These are phyloP conservation scores for Haliclona indistincta DNA, from an alignment of 37 sponge, comb jelly and placozoan species.

Conservation along the genomic window DNA sequence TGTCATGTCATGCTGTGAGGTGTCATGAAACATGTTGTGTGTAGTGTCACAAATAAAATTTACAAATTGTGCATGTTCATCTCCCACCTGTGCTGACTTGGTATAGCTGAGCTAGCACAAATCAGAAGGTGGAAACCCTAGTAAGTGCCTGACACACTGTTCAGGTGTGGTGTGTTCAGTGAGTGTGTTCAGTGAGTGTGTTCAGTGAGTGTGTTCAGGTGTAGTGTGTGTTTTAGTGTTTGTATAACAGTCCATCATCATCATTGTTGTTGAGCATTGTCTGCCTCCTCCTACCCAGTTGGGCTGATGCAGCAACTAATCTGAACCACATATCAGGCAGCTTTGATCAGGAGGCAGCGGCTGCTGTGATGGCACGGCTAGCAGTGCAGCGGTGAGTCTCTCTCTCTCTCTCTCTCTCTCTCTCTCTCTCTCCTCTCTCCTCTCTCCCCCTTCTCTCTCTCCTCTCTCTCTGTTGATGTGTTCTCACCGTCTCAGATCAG, in stretches of 20 bases:
- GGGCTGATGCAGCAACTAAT: slow-evolving; percentile 92
- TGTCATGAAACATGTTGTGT: no score
- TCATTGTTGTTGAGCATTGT: no score
- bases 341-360: slow-evolving; percentile 96
- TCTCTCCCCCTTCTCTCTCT: neutral
- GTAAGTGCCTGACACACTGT: neutral
- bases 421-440: neutral
- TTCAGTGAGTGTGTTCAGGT: neutral
- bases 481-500: slow-evolving; percentile 70
- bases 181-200: slow-evolving; percentile 1
- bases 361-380: slow-evolving; percentile 92
- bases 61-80: no score
- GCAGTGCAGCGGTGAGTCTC: slow-evolving; percentile 71
- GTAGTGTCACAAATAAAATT: no score
- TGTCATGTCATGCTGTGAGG: no score
- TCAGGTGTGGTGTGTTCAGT: neutral
- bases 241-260: no score
- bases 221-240: neutral
- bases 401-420: neutral
- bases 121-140: no score
- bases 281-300: slow-evolving; percentile 42
- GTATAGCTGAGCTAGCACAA: no score
- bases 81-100: no score
- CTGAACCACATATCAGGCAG: slow-evolving; percentile 79
- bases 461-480: slow-evolving; percentile 1